phyloP scores from a whole-genome alignment of 1,140 invertebrate genomes.

The Zaprionus tsacasi region DNA sequence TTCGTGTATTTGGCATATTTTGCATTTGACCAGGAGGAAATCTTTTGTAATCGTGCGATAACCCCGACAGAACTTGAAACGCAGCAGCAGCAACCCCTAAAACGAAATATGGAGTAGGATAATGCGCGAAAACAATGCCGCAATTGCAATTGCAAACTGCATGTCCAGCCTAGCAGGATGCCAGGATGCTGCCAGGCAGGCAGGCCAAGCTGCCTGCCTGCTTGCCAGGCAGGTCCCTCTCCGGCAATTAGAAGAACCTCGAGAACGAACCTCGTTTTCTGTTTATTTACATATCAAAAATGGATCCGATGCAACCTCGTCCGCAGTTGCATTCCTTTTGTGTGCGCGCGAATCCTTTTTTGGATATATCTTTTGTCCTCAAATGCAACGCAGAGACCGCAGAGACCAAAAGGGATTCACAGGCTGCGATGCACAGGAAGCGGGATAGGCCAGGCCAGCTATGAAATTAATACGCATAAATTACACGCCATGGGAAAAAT shows the following conservation, averaged over 20 bases:
- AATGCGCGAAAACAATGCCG: conserved; percentile 58
- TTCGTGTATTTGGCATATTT: conserved; percentile 8
- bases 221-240: conserved; percentile 65
- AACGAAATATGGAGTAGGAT: neutral
- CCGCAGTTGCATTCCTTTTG: conserved; percentile 61
- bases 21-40: conserved; percentile 71
- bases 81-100: conserved; percentile 61
- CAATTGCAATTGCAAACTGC: conserved; percentile 76
- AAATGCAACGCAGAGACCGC: conserved; percentile 58
- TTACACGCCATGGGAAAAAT: conserved; percentile 73
- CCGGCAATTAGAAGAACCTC: conserved; percentile 67
- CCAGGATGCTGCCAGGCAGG: conserved; percentile 24
- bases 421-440: conserved; percentile 53
- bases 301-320: conserved; percentile 62
- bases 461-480: conserved; percentile 81
- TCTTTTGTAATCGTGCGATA: conserved; percentile 80
- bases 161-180: conserved; percentile 80
- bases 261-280: neutral
- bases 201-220: conserved; percentile 32
- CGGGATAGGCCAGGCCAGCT: conserved; percentile 71
- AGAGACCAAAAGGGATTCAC: conserved; percentile 46
- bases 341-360: conserved; percentile 40
- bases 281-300: conserved; percentile 74
- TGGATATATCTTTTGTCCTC: conserved; percentile 72
- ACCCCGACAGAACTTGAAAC: conserved; percentile 74